Conservation (phyloP, 2,797 vertebrate genomes). For the Sebastes hubbsi region DNA sequence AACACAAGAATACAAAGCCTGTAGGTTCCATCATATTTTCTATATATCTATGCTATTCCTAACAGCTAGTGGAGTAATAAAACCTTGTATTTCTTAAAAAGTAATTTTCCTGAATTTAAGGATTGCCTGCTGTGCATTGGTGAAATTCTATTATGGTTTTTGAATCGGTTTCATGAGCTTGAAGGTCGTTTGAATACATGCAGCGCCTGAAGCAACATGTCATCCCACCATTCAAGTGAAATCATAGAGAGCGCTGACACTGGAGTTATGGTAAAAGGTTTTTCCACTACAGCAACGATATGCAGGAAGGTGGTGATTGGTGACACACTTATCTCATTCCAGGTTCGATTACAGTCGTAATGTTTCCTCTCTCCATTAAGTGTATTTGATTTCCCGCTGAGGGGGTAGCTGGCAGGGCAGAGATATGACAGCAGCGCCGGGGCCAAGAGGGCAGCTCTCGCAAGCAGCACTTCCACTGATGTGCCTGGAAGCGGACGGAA, state of each 20-base stretch:
- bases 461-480: constrained; percentile 70
- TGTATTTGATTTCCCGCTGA: constrained; percentile 79
- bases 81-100: neutral
- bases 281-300: constrained; percentile 40
- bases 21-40: neutral
- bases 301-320: constrained; percentile 68
- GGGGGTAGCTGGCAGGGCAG: constrained; percentile 50
- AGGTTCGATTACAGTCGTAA: constrained; percentile 75
- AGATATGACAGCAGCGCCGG: constrained; percentile 54
- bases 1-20: neutral
- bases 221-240: constrained; percentile 46
- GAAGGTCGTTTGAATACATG: constrained; percentile 35
- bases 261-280: constrained; percentile 56
- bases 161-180: constrained; percentile 17
- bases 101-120: neutral
- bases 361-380: constrained; percentile 80
- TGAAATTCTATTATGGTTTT: constrained; percentile 21
- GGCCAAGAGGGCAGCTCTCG: constrained; percentile 73
- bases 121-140: neutral
- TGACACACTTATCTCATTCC: constrained; percentile 74
- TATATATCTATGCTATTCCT: neutral
- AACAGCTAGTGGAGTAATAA: neutral
- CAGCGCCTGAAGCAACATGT: constrained; percentile 19
- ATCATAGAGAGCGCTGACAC: constrained; percentile 56
- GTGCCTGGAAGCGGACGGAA: constrained; percentile 60